Evolutionary conservation across 1,140 invertebrate genomes (phyloP).

Genomic region (Nymphalis io): DNA sequence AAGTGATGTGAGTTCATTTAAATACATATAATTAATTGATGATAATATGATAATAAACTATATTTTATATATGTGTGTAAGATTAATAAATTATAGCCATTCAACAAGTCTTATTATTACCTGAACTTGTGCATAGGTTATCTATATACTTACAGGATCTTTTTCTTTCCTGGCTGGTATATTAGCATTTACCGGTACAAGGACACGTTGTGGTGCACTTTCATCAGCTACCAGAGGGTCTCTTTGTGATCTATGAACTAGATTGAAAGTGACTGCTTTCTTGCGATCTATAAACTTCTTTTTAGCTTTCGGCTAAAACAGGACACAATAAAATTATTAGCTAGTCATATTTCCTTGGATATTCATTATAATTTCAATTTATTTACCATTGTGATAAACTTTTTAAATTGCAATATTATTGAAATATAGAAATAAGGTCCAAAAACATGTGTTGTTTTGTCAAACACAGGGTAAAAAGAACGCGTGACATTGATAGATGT

Average conservation of each 20-base stretch:
- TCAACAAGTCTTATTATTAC: too few species aligned
- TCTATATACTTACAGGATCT: conserved; percentile 57
- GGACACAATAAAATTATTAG: conserved; percentile 1
- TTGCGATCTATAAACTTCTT: conserved; percentile 97
- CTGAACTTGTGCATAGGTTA: conserved; percentile 36
- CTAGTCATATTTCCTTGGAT: not conserved
- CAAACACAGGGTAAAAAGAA: conserved; percentile 25
- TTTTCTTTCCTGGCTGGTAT: conserved; percentile 63
- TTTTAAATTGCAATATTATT: not conserved
- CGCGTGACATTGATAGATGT: conserved; percentile 15
- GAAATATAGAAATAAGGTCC: conserved; percentile 3
- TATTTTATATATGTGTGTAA: too few species aligned
- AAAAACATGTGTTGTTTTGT: conserved; percentile 72
- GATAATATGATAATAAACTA: too few species aligned
- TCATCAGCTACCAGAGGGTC: conserved; percentile 95
- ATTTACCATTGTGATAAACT: conserved; percentile 52
- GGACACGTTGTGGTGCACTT: conserved; percentile 91
- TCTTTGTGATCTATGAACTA: conserved; percentile 95
- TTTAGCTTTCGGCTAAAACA: conserved; percentile 86
- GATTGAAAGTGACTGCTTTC: conserved; percentile 93
- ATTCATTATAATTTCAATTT: not conserved
- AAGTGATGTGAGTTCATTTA: too few species aligned
- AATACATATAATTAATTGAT: too few species aligned
- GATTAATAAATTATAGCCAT: too few species aligned
- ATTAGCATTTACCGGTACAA: conserved; percentile 83